phyloP scores from a whole-genome alignment of 2,888 invertebrate genomes.

The Lysandra coridon region DNA sequence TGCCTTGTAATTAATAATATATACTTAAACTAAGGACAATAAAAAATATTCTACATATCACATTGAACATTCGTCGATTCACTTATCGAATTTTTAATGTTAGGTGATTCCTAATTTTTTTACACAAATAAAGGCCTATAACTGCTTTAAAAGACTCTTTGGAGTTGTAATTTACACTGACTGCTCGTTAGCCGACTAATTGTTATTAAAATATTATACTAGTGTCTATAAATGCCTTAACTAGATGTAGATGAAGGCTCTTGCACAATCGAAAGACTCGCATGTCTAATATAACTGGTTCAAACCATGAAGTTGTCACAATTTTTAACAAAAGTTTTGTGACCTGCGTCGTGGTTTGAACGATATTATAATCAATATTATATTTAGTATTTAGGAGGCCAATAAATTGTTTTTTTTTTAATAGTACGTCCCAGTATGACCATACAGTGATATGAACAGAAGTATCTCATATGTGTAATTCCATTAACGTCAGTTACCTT shows the following conservation, averaged over 20 bases:
- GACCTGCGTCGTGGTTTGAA: not conserved
- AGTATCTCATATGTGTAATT: slow-evolving; percentile 10
- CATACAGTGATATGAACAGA: slow-evolving; percentile 2
- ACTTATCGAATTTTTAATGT: not conserved
- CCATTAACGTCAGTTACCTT: slow-evolving; percentile 11
- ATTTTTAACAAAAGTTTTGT: not conserved
- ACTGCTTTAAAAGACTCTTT: not conserved
- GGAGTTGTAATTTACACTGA: not conserved
- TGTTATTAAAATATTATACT: not conserved
- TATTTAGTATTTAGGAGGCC: not conserved
- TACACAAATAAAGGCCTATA: not conserved
- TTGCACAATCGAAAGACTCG: not conserved
- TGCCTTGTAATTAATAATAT: not conserved
- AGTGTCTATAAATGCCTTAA: not conserved
- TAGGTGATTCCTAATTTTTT: slow-evolving; percentile 8
- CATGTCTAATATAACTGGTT: not conserved
- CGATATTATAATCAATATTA: not conserved
- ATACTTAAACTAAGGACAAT: not conserved
- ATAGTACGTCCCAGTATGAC: not conserved
- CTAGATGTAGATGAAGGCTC: not conserved
- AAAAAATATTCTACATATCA: not conserved
- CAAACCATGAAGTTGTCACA: not conserved
- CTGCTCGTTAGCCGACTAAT: not conserved
- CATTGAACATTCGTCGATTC: not conserved
- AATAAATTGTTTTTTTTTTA: not conserved